Conservation (phyloP, 2,888 invertebrate genomes). For the Trisateles emortualis region DNA sequence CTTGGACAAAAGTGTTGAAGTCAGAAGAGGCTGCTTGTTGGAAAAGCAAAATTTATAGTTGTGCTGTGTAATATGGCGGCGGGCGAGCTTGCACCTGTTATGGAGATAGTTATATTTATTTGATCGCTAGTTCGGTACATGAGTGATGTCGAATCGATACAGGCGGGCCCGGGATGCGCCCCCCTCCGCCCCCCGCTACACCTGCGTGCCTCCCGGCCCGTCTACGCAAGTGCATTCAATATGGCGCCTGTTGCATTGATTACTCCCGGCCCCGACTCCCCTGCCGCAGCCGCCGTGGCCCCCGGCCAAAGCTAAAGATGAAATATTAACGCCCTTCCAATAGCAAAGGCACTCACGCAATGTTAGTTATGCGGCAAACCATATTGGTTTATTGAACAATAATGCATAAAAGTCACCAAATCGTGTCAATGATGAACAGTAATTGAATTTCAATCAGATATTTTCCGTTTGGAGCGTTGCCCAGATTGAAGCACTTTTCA, state of each 20-base stretch:
- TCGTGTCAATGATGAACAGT: background rate
- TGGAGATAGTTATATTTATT: background rate
- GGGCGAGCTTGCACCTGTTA: too few species aligned
- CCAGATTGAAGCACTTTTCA: background rate
- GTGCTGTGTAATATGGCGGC: too few species aligned
- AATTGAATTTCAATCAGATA: background rate
- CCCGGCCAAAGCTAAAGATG: too few species aligned
- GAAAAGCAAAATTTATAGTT: too few species aligned
- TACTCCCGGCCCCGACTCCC: background rate
- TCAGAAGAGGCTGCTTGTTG: too few species aligned
- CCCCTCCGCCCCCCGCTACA: too few species aligned
- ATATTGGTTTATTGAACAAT: background rate
- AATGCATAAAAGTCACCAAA: background rate
- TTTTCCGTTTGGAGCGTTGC: slow-evolving; percentile 1
- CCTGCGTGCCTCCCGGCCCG: slow-evolving; percentile 1
- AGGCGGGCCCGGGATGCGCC: background rate
- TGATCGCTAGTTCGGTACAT: background rate
- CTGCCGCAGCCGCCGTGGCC: background rate
- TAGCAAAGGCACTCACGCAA: background rate
- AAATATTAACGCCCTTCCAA: too few species aligned
- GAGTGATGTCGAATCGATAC: slow-evolving; percentile 3
- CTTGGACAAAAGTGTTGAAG: too few species aligned
- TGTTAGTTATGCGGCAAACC: background rate
- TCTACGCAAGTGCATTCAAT: slow-evolving; percentile 9
- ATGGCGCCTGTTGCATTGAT: slow-evolving; percentile 7